Conservation (phyloP, 2,113 vertebrate genomes). For the Phocoena sinus region DNA sequence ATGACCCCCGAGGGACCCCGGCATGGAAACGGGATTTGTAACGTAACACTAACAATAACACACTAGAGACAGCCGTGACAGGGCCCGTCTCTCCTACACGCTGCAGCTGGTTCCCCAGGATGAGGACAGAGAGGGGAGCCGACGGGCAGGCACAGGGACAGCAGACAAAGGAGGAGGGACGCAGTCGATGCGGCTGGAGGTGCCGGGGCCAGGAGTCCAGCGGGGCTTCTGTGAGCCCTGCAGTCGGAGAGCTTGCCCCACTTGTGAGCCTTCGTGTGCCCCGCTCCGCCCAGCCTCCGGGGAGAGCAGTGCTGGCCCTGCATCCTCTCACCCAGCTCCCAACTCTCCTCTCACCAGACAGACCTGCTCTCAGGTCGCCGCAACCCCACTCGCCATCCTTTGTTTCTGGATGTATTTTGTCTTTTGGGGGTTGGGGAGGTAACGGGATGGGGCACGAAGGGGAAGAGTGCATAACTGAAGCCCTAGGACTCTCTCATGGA, state of each 20-base stretch:
- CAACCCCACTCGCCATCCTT: neutral
- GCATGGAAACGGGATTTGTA: constrained; percentile 83
- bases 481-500: too few relatives aligned
- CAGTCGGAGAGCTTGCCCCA: rapidly evolving
- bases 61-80: constrained; percentile 76
- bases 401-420: neutral
- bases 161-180: neutral
- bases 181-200: neutral
- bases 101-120: constrained; percentile 73
- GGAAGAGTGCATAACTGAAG: neutral
- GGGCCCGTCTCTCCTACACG: constrained; percentile 70
- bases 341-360: neutral
- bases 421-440: neutral
- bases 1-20: constrained; percentile 79
- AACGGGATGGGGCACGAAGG: neutral
- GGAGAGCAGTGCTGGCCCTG: rapidly evolving
- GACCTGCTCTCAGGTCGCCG: neutral
- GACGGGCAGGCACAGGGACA: neutral
- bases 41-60: constrained; percentile 84
- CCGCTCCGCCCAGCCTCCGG: rapidly evolving
- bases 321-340: neutral
- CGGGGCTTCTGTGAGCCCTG: rapidly evolving
- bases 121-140: neutral
- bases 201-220: rapidly evolving
- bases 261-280: rapidly evolving